Conservation (phyloP, 1,140 invertebrate species). For the Drosophila mauritiana region DNA sequence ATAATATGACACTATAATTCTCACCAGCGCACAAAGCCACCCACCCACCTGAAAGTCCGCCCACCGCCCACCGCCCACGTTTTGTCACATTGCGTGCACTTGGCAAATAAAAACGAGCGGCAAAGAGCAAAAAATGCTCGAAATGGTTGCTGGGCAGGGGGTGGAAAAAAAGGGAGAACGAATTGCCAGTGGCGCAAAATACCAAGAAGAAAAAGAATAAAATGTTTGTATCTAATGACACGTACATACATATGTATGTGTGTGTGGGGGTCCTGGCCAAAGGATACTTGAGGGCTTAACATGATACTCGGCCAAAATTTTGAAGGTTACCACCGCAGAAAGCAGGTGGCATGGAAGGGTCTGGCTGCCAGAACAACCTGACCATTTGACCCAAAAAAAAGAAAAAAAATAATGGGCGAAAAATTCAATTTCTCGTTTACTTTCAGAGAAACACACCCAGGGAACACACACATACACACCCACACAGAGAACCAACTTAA, state of each 20-base stretch:
- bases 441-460: constrained; percentile 42
- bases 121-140: constrained; percentile 1
- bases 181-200: constrained; percentile 53
- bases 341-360: background rate
- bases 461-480: constrained; percentile 20
- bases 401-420: background rate
- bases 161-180: background rate
- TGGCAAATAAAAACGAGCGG: constrained; percentile 68
- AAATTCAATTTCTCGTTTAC: constrained; percentile 40
- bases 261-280: constrained; percentile 37
- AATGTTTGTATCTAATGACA: constrained; percentile 76
- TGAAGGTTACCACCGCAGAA: constrained; percentile 65
- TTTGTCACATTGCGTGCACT: constrained; percentile 78
- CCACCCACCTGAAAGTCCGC: background rate
- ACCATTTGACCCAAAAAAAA: constrained; percentile 54
- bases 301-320: constrained; percentile 65
- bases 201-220: constrained; percentile 7
- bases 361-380: constrained; percentile 28
- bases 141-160: background rate
- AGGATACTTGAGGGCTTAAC: constrained; percentile 74
- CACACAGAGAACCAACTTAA: constrained; percentile 34
- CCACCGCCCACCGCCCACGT: constrained; percentile 31
- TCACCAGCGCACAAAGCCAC: constrained; percentile 37
- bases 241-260: constrained; percentile 39
- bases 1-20: constrained; percentile 76